These are phyloP conservation scores for Gallinago paraguaiae DNA, from an alignment of 2,113 vertebrate genomes.

Conservation along the genomic window DNA sequence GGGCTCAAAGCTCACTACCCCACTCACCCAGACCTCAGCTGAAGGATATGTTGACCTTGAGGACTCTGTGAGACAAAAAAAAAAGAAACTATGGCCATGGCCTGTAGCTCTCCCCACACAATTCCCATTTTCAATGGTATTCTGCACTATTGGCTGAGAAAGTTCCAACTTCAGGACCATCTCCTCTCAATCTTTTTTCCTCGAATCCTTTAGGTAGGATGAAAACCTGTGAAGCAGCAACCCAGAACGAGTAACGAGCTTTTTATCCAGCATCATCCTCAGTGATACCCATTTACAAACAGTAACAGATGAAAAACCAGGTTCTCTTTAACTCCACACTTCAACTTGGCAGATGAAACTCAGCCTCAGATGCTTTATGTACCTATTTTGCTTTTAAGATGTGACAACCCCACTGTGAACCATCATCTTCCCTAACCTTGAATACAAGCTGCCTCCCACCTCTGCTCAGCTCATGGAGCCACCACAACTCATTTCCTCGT, in stretches of 20 bases:
- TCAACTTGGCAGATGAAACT: neutral
- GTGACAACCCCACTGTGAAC: neutral
- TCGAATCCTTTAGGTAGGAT: neutral
- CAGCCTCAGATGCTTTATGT: neutral
- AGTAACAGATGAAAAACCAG: neutral
- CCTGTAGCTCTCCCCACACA: neutral
- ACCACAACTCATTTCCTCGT: neutral
- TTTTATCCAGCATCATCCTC: neutral
- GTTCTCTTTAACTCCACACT: neutral
- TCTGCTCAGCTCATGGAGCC: neutral
- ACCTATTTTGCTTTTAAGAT: neutral
- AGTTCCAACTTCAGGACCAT: neutral
- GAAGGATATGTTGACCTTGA: neutral
- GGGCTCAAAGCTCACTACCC: neutral
- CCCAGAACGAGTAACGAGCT: neutral
- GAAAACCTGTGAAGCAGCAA: neutral
- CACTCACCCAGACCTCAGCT: neutral
- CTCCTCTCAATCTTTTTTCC: neutral
- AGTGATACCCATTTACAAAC: neutral
- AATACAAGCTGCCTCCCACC: neutral
- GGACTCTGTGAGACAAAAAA: neutral
- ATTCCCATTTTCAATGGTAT: rapidly evolving
- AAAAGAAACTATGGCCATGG: neutral
- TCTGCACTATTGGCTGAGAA: rapidly evolving
- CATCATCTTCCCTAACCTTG: neutral